Conservation (phyloP, 2,888 invertebrate genomes). For the Belgica antarctica region DNA sequence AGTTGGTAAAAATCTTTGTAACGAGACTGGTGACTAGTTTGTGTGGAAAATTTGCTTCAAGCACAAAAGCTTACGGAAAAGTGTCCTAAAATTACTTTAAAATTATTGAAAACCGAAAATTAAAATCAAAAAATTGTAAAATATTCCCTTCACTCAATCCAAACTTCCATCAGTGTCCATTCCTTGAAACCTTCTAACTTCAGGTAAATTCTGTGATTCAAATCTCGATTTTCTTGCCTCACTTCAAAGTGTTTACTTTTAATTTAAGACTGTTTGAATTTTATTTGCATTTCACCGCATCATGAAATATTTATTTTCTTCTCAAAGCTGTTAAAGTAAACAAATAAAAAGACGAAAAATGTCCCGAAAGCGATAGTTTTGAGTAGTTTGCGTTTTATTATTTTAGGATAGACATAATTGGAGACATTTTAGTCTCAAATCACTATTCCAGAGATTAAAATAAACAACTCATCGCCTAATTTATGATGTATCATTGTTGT, state of each 20-base stretch:
- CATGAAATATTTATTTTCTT: conserved; percentile 16
- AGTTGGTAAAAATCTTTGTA: too few relatives aligned
- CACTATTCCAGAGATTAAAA: neutral
- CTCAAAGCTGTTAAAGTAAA: conserved; percentile 1
- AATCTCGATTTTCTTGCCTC: neutral
- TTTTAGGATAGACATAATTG: conserved; percentile 1
- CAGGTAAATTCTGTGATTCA: conserved; percentile 4
- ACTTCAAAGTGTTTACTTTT: conserved; percentile 2
- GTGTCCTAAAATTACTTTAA: neutral
- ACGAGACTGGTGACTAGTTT: too few relatives aligned
- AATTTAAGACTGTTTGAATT: neutral
- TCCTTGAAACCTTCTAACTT: too few relatives aligned
- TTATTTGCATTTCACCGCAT: conserved; percentile 19
- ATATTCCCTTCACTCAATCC: too few relatives aligned
- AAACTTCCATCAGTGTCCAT: too few relatives aligned
- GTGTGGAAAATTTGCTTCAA: too few relatives aligned
- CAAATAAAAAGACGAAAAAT: neutral
- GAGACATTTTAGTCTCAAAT: neutral
- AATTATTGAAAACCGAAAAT: neutral
- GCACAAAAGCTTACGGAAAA: too few relatives aligned
- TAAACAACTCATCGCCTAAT: neutral
- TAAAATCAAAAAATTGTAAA: too few relatives aligned
- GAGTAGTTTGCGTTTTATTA: neutral
- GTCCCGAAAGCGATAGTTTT: neutral
- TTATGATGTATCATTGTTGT: conserved; percentile 16